Evolutionary conservation across 2,888 invertebrate species (phyloP), one percentile per base, ranked within the genome.

Genomic region (Copidosoma aretas): DNA sequence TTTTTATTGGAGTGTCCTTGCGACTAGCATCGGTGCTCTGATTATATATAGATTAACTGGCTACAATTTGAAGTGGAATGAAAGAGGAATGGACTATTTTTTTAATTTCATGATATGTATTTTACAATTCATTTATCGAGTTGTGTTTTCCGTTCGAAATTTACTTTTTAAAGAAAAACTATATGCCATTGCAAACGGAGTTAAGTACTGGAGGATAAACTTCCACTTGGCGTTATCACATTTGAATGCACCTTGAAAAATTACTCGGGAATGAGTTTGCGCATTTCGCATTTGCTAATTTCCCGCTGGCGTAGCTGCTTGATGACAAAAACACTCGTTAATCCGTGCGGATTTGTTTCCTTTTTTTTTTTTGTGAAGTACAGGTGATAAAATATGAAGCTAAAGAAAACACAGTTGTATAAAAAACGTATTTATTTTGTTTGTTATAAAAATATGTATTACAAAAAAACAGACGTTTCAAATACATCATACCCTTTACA

Each of bases 381-480:
- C 41, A 41, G 41, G 41, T 41, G 41, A 10, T 41, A 10, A 41
- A 10, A 14, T 41, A 41, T 41, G 14, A n/a, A n/a, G n/a, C 14
- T 41, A 41, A 41, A 41, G 41, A 41, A 14, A 41, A 41, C 41
- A 41, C 14, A 10, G 41, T 46, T 46, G 14, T 46, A 46, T 22
- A 21, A 51, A 25, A 60, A 60, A 32, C 46, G 25, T 19, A 41
- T 58, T 60, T 49, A 25, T 60, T 60, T 60, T 43, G 21, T 59
- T 51, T n/a, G 19, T 46, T 46, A 22, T 24, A 60, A 59, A 60
- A 60, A 60, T 60, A 60, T 51, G 60, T 51, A 51, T 60, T 60
- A 60, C 51, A 60, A 60, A 60, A n/a, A 60, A 51, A 51, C 60
- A 25, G 51, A 49, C 51, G 51, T 60, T 60, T 51, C 43, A 59